phyloP scores from a whole-genome alignment of 2,888 invertebrate genomes.

The Leptinotarsa juncta region DNA sequence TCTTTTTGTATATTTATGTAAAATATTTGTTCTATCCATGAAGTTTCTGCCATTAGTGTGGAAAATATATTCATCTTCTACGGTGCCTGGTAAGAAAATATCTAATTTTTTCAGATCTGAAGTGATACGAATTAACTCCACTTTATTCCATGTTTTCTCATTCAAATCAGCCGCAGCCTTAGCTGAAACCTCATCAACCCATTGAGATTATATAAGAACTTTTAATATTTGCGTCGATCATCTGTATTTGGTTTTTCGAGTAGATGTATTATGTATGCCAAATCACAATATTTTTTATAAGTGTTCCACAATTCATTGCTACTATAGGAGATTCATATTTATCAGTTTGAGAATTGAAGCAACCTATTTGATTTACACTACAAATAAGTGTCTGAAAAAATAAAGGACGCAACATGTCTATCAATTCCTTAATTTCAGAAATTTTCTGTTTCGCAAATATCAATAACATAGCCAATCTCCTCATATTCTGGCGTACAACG shows the following conservation, averaged over 20 bases:
- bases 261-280: conserved; percentile 42
- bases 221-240: conserved; percentile 43
- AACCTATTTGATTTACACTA: conserved; percentile 17
- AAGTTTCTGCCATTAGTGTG: too few species aligned
- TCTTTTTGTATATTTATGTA: too few species aligned
- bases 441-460: conserved; percentile 6
- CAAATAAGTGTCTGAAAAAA: conserved; percentile 6
- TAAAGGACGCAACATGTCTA: background rate
- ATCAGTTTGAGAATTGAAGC: conserved; percentile 26
- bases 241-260: conserved; percentile 39
- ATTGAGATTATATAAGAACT: conserved; percentile 45
- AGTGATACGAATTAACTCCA: conserved; percentile 45
- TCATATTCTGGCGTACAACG: conserved; percentile 41
- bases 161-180: conserved; percentile 47
- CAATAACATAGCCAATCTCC: conserved; percentile 16
- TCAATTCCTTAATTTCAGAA: background rate
- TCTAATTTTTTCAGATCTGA: conserved; percentile 44
- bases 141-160: conserved; percentile 48
- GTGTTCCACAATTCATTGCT: conserved; percentile 41
- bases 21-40: too few species aligned
- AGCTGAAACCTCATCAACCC: conserved; percentile 37
- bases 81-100: conserved; percentile 34
- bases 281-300: conserved; percentile 31
- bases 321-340: conserved; percentile 26
- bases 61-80: conserved; percentile 11